phyloP scores from a whole-genome alignment of 2,888 invertebrate genomes.

The Anthrax anthrax region DNA sequence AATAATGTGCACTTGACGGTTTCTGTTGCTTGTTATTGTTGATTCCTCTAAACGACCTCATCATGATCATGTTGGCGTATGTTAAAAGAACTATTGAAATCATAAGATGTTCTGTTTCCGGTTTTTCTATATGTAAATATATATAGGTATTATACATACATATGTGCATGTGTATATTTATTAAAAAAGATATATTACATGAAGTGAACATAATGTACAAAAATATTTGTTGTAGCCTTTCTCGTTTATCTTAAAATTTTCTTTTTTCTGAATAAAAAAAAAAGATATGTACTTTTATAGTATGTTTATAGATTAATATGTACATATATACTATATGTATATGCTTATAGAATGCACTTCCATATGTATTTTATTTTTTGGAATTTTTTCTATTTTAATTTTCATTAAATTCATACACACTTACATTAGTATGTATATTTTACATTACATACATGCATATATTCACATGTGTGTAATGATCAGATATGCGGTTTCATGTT shows the following conservation, averaged over 20 bases:
- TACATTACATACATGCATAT: too few relatives aligned
- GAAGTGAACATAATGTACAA: too few relatives aligned
- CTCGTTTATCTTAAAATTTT: too few relatives aligned
- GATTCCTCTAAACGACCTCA: constrained; percentile 3
- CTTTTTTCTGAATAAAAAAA: too few relatives aligned
- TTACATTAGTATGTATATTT: neutral
- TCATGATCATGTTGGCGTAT: constrained; percentile 2
- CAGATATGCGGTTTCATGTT: constrained; percentile 1
- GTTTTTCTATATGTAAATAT: neutral
- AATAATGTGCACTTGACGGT: constrained; percentile 4
- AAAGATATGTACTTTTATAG: too few relatives aligned
- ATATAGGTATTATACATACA: too few relatives aligned
- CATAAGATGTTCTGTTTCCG: constrained; percentile 7
- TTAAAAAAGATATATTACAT: too few relatives aligned
- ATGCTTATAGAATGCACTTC: too few relatives aligned
- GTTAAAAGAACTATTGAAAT: neutral
- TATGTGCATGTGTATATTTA: neutral
- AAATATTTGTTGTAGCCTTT: too few relatives aligned
- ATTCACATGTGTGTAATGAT: neutral
- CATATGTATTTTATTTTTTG: constrained; percentile 6
- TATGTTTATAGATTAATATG: too few relatives aligned
- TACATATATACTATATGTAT: too few relatives aligned
- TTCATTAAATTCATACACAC: too few relatives aligned
- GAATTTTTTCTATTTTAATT: neutral
- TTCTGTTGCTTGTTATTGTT: neutral